A percentile compares a stretch with the other conserved stretches of the same genome.
Evolutionary conservation across 2,113 vertebrate species (phyloP).

Genomic region (Catharus minimus): DNA sequence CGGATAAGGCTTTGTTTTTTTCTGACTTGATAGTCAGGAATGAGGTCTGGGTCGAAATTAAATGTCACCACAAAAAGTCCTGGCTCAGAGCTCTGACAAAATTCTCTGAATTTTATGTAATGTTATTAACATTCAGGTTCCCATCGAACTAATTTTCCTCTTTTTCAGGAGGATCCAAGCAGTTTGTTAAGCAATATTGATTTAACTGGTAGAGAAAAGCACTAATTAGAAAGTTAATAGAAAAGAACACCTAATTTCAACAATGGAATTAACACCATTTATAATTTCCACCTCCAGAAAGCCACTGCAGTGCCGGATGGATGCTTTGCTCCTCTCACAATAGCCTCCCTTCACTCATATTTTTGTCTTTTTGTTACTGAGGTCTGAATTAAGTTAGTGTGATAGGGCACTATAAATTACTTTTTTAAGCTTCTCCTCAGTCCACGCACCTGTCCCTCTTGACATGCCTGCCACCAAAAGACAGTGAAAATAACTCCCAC

Average conservation of each 20-base stretch:
- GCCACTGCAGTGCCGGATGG: neutral
- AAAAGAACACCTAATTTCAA: neutral
- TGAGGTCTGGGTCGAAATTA: neutral
- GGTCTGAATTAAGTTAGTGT: neutral
- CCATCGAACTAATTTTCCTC: neutral
- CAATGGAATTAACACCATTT: neutral
- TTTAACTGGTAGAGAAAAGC: neutral
- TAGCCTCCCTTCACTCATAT: neutral
- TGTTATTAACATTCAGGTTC: neutral
- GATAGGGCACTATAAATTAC: neutral
- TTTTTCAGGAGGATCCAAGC: neutral
- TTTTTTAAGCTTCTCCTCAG: neutral
- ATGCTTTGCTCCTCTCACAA: neutral
- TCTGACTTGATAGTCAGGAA: neutral
- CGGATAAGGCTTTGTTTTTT: neutral
- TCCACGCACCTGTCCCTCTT: neutral
- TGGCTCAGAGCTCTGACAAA: neutral
- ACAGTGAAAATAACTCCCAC: neutral
- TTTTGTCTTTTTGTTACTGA: neutral
- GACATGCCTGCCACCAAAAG: neutral
- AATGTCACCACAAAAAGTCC: neutral
- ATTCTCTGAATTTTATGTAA: neutral
- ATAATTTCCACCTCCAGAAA: neutral
- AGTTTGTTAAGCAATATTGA: neutral
- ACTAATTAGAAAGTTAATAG: neutral